Evolutionary conservation across 2,888 invertebrate genomes (phyloP), one percentile per base, ranked within the genome.

Genomic region (Saturnia pavonia): DNA sequence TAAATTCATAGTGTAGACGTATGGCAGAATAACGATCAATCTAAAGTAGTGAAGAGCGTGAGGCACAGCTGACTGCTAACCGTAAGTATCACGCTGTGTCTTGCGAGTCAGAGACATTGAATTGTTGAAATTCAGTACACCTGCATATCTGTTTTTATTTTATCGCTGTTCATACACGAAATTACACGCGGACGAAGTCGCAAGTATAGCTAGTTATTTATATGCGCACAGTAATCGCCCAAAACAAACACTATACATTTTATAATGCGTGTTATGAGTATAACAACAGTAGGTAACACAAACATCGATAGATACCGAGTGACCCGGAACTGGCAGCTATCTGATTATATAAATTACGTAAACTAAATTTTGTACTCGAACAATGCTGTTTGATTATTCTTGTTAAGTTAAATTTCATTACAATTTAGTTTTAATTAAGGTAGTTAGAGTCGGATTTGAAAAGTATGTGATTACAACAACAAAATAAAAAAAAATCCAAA

Each of bases 251-350:
- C 8, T 34, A 27, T 40, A 54, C 22, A 19, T 40, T 68, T 54
- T 7, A 57, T 51, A n/a, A 54, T 40, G 22, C 42, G 22, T 69
- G 45, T 60, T 63, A 51, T 34, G 48, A 65, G 14, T 68, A n/a
- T 60, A 40, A 43, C 6, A 45, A n/a, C n/a, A n/a, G n/a, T n/a
- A n/a, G n/a, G 43, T 48, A 43, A 65, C 22, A 69, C 48, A 83
- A 84, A 81, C 82, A 82, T 84, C 81, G 85, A 84, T 82, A 76
- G 78, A 75, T 75, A 75, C 86, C 84, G 83, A 81, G 75, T 82
- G 85, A 89, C 88, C 88, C 89, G 89, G 91, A 91, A 89, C 88
- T 87, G 74, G 80, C 77, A 81, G 82, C 82, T 83, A 81, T 82
- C 84, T 80, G 40, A 65, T 40, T 40, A 40, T 19, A 45, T 65